Base-by-base conservation (phyloP, 2,797 vertebrate species). In the Percopsis omiscomaycus region DNA sequence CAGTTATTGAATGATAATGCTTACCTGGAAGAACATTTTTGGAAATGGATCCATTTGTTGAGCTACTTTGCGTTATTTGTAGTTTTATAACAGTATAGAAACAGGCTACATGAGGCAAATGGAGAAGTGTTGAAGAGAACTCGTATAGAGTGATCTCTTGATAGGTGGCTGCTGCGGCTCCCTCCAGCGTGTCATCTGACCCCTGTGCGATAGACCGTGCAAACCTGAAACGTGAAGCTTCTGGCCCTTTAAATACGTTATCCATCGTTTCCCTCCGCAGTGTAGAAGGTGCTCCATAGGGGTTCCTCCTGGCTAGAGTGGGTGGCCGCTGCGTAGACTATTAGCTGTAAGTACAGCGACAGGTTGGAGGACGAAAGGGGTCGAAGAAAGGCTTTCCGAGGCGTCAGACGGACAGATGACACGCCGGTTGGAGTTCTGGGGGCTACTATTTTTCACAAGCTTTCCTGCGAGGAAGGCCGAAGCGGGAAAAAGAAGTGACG, bases 211-310 rank as follows among this genome's bases (percentile, higher is more conserved):
- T 66, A n/a, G 58, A 61, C 65, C 46, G 61, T 64, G 49, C 65
- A 22, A 64, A 69, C 61, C 74, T 68, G 29, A 66, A 22, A 59
- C 66, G 77, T 56, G 27, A 11, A 83, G 89, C 79, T 72, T 49
- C 91, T 92, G 91, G 80, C 86, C 84, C 92, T 94, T 93, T 93
- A 93, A 93, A 90, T 79, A 79, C 76, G 64, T 77, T 81, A 77
- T 63, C 75, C 80, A 60, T 70, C 64, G 69, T 66, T 78, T 66
- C 67, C 59, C 85, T 68, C 67, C 67, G 79, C 79, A 5, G 59
- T 78, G 16, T 71, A 8, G 48, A 78, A 77, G 87, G 71, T 78
- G 75, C 81, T 79, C 79, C 85, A 73, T 87, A 83, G 86, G 84
- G 84, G 80, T 82, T 75, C 62, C 64, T 62, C 68, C 16, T 14